Base-by-base conservation (phyloP, 2,888 invertebrate species). In the Biston betularia region DNA sequence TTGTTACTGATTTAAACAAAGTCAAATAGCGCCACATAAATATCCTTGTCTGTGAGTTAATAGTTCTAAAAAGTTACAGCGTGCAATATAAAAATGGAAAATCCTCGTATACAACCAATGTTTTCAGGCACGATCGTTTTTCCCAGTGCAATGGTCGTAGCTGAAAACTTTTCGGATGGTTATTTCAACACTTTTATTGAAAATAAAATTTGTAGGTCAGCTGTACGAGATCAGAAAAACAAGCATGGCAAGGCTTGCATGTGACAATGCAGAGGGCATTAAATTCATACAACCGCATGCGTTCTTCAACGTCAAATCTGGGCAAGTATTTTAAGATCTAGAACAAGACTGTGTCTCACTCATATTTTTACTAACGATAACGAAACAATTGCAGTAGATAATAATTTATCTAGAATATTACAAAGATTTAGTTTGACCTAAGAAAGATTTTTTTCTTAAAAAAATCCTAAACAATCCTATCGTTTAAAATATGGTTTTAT, bases 261-360 rank as follows among this genome's bases (percentile, higher is more conserved):
- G 89, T 46, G 86, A 90, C 78, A 91, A 91, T 71, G 89, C 85
- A 2, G 87, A 87, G 12, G 89, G 84, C n/a, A 84, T 91, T 69
- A 85, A 87, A 72, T 84, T 78, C 70, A 85, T 92, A 64, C 90
- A 90, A 66, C 88, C 87, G 6, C 81, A 80, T 40, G 90, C 89
- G 6, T 87, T 91, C 66, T 73, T 83, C 65, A 85, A 79, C 68
- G 78, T 85, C 2, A 81, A 80, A 57, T 79, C 78, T 50, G 79
- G 84, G 86, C 86, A 79, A 71, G 79, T 76, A 53, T 2, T 11
- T 35, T 12, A n/a, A n/a, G 12, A 38, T 38, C 9, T 38, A 10
- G 11, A 10, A 24, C 24, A 4, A 12, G 42, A 10, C 11, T 42
- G 24, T 15, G n/a, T n/a, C n/a, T n/a, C n/a, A n/a, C n/a, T n/a